phyloP scores from a whole-genome alignment of 2,797 vertebrate species.

The Melanotaenia pygmaea region DNA sequence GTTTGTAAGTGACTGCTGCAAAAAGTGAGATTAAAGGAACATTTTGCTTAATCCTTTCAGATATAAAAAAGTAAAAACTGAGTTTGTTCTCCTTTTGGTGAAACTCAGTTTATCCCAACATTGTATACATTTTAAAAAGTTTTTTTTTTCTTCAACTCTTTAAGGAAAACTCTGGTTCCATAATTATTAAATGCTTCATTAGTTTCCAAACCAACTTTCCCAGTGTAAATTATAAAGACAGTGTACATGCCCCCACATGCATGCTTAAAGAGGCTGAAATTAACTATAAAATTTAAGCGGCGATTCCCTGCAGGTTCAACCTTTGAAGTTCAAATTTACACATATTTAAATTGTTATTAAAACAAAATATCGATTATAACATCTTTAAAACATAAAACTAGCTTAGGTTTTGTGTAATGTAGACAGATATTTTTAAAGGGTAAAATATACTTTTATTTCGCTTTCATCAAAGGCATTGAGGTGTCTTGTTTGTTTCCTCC shows the following conservation, averaged over 20 bases:
- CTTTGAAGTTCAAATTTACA: slow-evolving; percentile 6
- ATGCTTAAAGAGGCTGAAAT: background rate
- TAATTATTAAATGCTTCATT: too few species aligned
- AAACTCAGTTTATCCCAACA: too few species aligned
- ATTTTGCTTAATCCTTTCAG: too few species aligned
- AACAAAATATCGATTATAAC: background rate
- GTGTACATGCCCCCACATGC: background rate
- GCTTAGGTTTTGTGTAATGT: background rate
- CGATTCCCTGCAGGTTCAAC: background rate
- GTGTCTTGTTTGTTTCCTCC: slow-evolving; percentile 27
- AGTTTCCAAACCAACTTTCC: too few species aligned
- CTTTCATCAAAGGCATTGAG: slow-evolving; percentile 18
- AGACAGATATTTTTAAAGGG: slow-evolving; percentile 28
- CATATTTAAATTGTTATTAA: background rate
- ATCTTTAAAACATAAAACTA: slow-evolving; percentile 11
- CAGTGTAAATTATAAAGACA: background rate
- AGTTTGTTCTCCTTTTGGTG: too few species aligned
- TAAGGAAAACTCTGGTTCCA: too few species aligned
- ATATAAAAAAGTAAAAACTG: too few species aligned
- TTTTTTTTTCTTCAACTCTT: too few species aligned
- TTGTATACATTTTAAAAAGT: too few species aligned
- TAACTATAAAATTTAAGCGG: background rate
- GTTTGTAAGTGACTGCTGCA: too few species aligned
- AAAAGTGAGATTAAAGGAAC: too few species aligned
- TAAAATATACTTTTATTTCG: slow-evolving; percentile 4